Conservation (phyloP, 2,888 invertebrate species). For the Eledone cirrhosa region DNA sequence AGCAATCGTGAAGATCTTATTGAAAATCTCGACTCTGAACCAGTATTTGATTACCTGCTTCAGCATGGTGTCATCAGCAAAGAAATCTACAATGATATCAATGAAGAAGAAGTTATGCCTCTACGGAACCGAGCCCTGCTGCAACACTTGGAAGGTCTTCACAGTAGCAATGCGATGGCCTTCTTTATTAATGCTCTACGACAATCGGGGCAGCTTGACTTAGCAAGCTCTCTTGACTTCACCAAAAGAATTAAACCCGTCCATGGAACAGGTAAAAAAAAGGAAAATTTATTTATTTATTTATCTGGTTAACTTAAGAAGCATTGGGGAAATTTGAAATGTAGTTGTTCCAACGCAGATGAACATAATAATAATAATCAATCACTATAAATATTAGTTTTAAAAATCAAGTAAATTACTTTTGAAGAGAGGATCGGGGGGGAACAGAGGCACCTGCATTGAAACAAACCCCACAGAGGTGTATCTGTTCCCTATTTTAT, state of each 20-base stretch:
- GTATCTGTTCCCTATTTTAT: no score
- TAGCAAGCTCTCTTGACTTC: constrained; percentile 61
- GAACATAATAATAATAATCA: no score
- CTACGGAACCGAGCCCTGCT: constrained; percentile 58
- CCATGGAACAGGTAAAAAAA: constrained; percentile 49
- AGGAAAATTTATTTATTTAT: background rate
- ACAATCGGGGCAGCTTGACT: constrained; percentile 62
- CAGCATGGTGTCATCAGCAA: constrained; percentile 61
- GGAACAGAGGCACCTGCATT: no score
- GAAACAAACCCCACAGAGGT: no score
- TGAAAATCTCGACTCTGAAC: constrained; percentile 60
- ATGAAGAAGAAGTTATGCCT: constrained; percentile 42
- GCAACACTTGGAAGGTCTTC: constrained; percentile 53
- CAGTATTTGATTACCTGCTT: constrained; percentile 61
- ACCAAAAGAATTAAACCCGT: constrained; percentile 57
- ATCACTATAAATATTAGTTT: no score
- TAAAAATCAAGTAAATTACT: no score
- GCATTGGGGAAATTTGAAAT: no score
- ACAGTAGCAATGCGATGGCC: constrained; percentile 54
- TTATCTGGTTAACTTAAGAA: background rate
- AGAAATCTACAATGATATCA: constrained; percentile 45
- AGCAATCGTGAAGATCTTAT: constrained; percentile 55
- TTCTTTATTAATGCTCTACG: constrained; percentile 63
- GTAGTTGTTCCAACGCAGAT: background rate
- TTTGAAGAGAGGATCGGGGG: no score